Base-by-base conservation (phyloP, 23 tunicate genomes). In the Aplidium turbinatum region DNA sequence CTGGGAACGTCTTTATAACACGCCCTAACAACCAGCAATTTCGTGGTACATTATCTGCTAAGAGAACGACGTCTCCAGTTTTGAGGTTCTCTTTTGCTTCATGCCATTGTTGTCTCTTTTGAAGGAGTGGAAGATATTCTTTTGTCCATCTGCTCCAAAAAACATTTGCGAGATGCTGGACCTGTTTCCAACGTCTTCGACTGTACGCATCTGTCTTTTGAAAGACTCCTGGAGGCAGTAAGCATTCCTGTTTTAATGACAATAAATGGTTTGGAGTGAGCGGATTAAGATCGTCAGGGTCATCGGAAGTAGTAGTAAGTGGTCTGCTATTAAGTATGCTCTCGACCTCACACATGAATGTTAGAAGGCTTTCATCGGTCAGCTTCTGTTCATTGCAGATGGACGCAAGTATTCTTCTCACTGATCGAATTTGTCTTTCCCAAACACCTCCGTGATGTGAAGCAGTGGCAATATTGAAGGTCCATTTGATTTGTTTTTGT, bases 191-290 rank as follows among this genome's bases (percentile, higher is more conserved):
- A 32, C 78, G 25, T 28, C 48, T 48, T 34, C 66, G 54, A 7
- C 47, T 54, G 56, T 80, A 80, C 20, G 19, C 62, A 47, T 70
- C 78, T 46, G 53, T 58, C 39, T 80, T 3, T 24, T 68, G 46
- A 38, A 80, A 80, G 16, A 56, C 4, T 19, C 73, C 85, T 0
- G 85, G 78, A 18, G 85, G 78, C 31, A 70, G 32, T 33, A 31
- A 32, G n/a, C 27, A 18, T 16, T 47, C 60, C 18, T 47, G n/a
- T 2, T 58, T 80, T 40, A 74, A 31, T 0, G 31, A 60, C 61
- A 79, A 52, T 33, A 80, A 35, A 22, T 74, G 73, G 0, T 55
- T 80, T 7, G 85, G 85, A 3, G 78, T 70, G 21, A 80, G 20
- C 0, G 58, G 58, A 13, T 52, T 25, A 0, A 61, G 16, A 40